Base-by-base conservation (phyloP, 2,888 invertebrate species). In the Seira musarum region DNA sequence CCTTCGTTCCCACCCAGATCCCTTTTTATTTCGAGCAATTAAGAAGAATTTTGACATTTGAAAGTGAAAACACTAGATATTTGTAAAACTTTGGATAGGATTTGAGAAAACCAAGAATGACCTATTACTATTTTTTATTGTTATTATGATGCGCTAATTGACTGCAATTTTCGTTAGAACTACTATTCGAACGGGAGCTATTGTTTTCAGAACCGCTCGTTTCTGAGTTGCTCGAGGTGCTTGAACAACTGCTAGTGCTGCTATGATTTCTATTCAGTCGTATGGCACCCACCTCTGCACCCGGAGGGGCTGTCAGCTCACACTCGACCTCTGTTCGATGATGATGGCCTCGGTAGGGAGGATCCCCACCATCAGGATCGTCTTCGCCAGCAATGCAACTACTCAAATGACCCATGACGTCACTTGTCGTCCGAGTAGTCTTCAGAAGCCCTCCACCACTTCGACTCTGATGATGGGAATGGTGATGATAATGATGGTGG, bases 191-290 rank as follows among this genome's bases (percentile, higher is more conserved):
- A 76, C 72, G 67, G 40, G 81, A 76, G 46, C 81, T 81, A 46
- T 81, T 81, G 40, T 80, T 75, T 46, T 80, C 80, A 5, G 76
- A 75, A 57, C 80, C 53, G 60, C 80, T 76, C 5, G 60, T 60
- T 63, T 24, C 75, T 2, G 80, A 75, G 24, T 75, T 80, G 57
- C 75, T 76, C 1, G 75, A 76, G 6, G 81, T 72, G 57, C 76
- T 81, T n/a, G 81, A 81, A 53, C 76, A 76, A 68, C 81, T 81
- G 63, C 81, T 81, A 19, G 81, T 81, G 40, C 81, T 81, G 57
- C 81, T 81, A 19, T 81, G 76, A 57, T 81, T 81, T n/a, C 76
- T 71, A 72, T 81, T 81, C 68, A 76, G 72, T 76, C 81, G 76
- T 22, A 70, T 53, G 25, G 70, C 69, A 15, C 49, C 53, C 17